Base-by-base conservation (phyloP, 2,888 invertebrate species). In the Drosophila yooni region DNA sequence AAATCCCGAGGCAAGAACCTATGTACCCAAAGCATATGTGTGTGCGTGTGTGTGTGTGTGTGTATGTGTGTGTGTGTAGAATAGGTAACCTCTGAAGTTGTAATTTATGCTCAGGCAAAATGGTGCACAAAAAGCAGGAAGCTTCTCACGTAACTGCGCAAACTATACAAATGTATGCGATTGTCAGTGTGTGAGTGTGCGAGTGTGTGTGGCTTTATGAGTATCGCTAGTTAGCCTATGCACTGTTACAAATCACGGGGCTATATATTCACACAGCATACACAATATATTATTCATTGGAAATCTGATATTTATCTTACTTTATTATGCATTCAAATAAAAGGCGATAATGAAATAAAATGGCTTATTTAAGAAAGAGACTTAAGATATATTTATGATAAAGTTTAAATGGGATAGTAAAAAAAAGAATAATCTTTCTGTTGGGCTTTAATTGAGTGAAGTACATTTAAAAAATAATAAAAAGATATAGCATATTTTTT, bases 21-120 rank as follows among this genome's bases (percentile, higher is more conserved):
- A 52, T 46, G 36, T 51, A 40, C 33, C 29, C 25, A 52, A 40
- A 21, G 21, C 48, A 46, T 46, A 46, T 46, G 46, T 25, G 15
- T 13, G 21, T 46, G n/a, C 1, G 13, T 43, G 8, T 27, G n/a
- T 50, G 34, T 43, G 2, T 21, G 33, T 43, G 25, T 40, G 13
- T 33, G 13, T 31, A 29, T 50, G 7, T 36, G 21, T 48, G 29
- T n/a, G 29, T 36, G 8, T 56, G 29, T 51, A 43, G 10, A 10
- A 46, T 66, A 58, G 68, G 65, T 74, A 81, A 74, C 70, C 84
- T 54, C 74, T 88, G 88, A 79, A 82, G 84, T 81, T 88, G 81
- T 88, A 85, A 85, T 85, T 88, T 88, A 85, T 88, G 85, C 88
- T 79, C 67, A 56, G 74, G 81, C 81, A 81, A 82, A 87, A 79